Evolutionary conservation across 1,140 invertebrate genomes (phyloP), one percentile per base, ranked within the genome.

Genomic region (Homalodisca vitripennis): DNA sequence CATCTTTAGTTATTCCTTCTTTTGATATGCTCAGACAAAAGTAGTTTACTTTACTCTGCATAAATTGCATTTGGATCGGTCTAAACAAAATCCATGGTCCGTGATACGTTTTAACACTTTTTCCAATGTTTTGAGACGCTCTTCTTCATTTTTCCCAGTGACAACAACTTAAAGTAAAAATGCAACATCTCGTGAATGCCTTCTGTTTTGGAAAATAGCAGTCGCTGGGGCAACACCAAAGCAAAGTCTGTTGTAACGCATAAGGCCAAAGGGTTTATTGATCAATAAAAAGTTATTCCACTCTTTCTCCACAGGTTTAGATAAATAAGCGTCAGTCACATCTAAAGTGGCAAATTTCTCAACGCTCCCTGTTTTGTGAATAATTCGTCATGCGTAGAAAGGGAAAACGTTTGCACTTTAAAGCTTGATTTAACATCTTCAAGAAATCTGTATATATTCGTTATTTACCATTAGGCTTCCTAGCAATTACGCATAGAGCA

Each of bases 121-220:
- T 41, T 41, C 34, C 34, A 41, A 17, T 10, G 34, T 41, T 6
- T 53, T 53, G 6, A 53, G 22, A 24, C 20, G 48, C 3, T 53
- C 48, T 53, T 53, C 48, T 3, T 53, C 48, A 53, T 53, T 53
- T 53, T 53, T 53, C 3, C 48, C 48, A 24, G 48, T 53, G 13
- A 53, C 6, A 22, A 53, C 20, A 20, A 53, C 22, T 6, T 53
- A 6, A 53, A 53, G 22, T 14, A 53, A 20, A n/a, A 53, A 53
- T 6, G 22, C 48, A 12, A 53, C 48, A 22, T 22, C 48, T 24
- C 20, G 12, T 12, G 48, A n/a, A 20, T 53, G 22, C 48, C 6
- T 53, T 6, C 48, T 3, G 3, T 53, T 53, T 53, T 53, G 48
- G 48, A 53, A 53, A 53, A 53, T 53, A 6, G 48, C 48, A 14